These are phyloP conservation scores for Morinoia aosen DNA, from an alignment of 2,888 invertebrate genomes.

Conservation along the genomic window DNA sequence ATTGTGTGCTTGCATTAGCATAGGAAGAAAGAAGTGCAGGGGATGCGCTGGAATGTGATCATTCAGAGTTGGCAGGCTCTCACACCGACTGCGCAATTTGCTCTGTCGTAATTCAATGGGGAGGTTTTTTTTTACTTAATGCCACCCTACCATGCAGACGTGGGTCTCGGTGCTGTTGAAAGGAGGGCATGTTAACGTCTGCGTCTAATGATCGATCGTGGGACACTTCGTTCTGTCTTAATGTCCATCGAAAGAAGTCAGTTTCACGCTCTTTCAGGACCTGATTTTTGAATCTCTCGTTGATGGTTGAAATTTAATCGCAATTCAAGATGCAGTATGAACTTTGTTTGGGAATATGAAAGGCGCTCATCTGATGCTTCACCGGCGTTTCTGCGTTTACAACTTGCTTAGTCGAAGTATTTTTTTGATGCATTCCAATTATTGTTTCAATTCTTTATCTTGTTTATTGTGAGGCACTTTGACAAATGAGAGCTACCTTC, in stretches of 20 bases:
- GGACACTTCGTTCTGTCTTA: not conserved
- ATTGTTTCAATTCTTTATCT: too few relatives aligned
- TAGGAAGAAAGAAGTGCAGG: not conserved
- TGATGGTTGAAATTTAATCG: not conserved
- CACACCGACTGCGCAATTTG: conserved; percentile 45
- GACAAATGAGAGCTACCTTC: too few relatives aligned
- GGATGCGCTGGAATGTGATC: conserved; percentile 43
- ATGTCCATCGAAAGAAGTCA: not conserved
- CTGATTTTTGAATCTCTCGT: not conserved
- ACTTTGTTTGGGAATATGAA: not conserved
- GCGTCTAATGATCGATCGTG: not conserved
- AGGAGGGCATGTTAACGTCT: not conserved
- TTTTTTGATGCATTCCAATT: not conserved
- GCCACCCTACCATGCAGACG: not conserved
- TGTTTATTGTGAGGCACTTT: too few relatives aligned
- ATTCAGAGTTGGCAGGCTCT: conserved; percentile 20
- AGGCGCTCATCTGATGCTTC: not conserved
- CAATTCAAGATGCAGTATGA: not conserved
- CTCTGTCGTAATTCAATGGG: conserved; percentile 39
- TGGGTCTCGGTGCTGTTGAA: not conserved
- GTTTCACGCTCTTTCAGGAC: not conserved
- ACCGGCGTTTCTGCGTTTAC: not conserved
- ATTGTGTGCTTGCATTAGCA: conserved; percentile 43
- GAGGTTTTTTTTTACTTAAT: not conserved
- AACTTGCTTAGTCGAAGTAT: not conserved